Percentiles rank a stretch among this genome's conserved stretches.
These are phyloP conservation scores for Silurus aristotelis DNA, from an alignment of 2,797 vertebrate genomes.

Conservation along the genomic window DNA sequence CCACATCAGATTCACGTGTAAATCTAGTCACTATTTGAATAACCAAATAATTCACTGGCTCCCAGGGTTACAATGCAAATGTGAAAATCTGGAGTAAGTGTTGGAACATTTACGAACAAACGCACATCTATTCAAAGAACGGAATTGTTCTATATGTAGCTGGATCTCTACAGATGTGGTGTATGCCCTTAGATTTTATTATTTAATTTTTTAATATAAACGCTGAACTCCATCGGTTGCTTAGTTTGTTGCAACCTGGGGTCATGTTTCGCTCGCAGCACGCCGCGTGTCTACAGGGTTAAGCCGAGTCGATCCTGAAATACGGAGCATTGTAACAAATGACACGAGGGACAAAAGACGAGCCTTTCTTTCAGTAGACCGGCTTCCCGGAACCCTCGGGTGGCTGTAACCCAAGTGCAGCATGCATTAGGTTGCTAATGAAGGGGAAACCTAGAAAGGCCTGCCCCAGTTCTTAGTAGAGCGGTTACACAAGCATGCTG, in stretches of 20 bases:
- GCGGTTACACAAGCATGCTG: neutral
- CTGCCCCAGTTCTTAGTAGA: neutral
- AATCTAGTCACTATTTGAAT: neutral
- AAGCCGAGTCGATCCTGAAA: conserved; percentile 9
- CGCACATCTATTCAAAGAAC: too few species aligned
- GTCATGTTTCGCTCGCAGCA: neutral
- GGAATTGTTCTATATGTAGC: too few species aligned
- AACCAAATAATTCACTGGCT: neutral
- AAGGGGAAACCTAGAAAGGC: neutral
- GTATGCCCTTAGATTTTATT: neutral
- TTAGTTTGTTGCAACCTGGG: neutral
- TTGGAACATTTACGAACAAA: too few species aligned
- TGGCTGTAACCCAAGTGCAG: neutral
- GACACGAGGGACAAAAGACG: neutral
- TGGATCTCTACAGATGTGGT: too few species aligned
- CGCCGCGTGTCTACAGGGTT: neutral
- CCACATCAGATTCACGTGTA: too few species aligned
- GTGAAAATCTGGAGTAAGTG: neutral
- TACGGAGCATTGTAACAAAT: neutral
- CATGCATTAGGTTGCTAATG: neutral
- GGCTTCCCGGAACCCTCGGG: neutral
- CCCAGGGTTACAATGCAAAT: neutral
- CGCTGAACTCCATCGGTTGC: neutral
- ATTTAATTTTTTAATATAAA: too few species aligned
- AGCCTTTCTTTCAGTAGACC: neutral